Evolutionary conservation across 1,140 invertebrate genomes (phyloP), one percentile per base, ranked within the genome.

Genomic region (Oryctes rhinoceros): DNA sequence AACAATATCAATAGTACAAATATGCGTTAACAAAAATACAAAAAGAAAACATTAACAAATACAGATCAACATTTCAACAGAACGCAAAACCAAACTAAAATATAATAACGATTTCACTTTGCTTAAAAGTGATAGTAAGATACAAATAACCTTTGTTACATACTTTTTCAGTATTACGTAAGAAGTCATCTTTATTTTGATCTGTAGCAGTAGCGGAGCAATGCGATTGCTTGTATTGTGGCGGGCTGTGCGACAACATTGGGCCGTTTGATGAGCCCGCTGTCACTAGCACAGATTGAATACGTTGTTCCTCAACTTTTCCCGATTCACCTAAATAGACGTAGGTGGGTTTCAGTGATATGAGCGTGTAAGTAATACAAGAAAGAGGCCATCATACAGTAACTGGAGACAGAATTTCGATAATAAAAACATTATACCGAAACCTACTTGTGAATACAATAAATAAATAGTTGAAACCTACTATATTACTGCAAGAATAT

Each of bases 271-370:
- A 85, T 37, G 84, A 80, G 67, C 85, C 85, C 5, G 86, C 82
- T 20, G 85, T 86, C 10, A 87, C 86, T 81, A 87, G 83, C 78
- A 87, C 86, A 81, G 86, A 85, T 80, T 86, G 84, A 49, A 86
- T 82, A 76, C 86, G 81, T 67, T 67, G 62, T 80, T 86, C 85
- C 20, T 74, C 79, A 37, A 78, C 62, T 79, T 85, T 86, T 6
- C 62, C 37, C 48, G 80, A 18, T 78, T 84, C 83, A 81, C 13
- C 84, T 84, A 78, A 37, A 84, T 48, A 59, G 62, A 67, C 11
- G 62, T 67, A 67, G 62, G 62, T 67, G 62, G 5, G 9, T 67
- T 67, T 67, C 62, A 67, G 62, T 67, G 9, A 67, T 24, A 24
- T 67, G 7, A 76, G 35, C 75, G 39, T 18, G 7, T 39, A 39